Percentiles rank a stretch among this genome's conserved stretches.
Conservation (phyloP, 2,797 vertebrate genomes). For the Cuniculus paca region DNA sequence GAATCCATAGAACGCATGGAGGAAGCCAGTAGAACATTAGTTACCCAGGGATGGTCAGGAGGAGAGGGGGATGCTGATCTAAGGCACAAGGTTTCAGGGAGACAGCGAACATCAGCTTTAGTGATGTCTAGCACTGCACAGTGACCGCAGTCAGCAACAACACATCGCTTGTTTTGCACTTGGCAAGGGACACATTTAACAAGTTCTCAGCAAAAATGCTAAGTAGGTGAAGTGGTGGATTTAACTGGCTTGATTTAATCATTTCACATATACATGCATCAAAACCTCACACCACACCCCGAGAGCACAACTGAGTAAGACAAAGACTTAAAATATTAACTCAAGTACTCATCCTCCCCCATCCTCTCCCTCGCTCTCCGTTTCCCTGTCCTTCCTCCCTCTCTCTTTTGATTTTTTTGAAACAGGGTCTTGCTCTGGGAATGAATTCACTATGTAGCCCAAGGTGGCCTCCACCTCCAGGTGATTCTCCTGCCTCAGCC, state of each 20-base stretch:
- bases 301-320: background rate
- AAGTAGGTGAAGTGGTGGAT: too few species aligned
- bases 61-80: too few species aligned
- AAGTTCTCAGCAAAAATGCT: background rate
- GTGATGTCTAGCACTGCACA: too few species aligned
- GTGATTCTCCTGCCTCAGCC: background rate
- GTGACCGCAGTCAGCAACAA: too few species aligned
- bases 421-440: background rate
- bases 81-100: background rate
- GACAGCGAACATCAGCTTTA: background rate
- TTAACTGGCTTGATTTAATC: background rate
- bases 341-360: background rate
- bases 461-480: background rate
- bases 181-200: too few species aligned
- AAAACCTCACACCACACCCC: background rate
- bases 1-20: background rate
- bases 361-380: too few species aligned
- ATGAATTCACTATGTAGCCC: background rate
- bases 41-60: background rate
- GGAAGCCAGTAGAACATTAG: background rate
- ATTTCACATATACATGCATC: background rate
- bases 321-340: background rate
- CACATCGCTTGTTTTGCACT: too few species aligned
- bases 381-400: too few species aligned
- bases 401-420: background rate